Percentiles rank a stretch among this genome's conserved stretches.
Evolutionary conservation across 1,140 invertebrate genomes (phyloP).

Genomic region (Drosophila sproati): DNA sequence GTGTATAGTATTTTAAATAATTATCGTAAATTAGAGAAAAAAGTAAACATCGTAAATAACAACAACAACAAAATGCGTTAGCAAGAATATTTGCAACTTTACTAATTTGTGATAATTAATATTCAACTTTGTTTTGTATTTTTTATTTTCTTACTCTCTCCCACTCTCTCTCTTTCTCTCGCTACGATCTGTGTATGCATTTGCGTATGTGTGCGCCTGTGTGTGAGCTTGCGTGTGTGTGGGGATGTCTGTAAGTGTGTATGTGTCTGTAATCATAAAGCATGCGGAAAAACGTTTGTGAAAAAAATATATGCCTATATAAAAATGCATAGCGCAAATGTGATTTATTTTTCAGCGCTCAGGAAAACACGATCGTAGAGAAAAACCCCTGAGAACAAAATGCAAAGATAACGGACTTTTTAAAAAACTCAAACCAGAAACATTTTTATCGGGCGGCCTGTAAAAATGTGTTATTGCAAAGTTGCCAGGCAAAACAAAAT

Average conservation of each 20-base stretch:
- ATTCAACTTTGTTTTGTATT: slow-evolving; percentile 20
- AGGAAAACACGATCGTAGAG: slow-evolving; percentile 9
- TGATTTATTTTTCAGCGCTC: slow-evolving; percentile 5
- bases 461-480: slow-evolving; percentile 21
- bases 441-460: slow-evolving; percentile 21
- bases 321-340: slow-evolving; percentile 12
- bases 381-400: slow-evolving; percentile 28
- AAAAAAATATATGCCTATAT: slow-evolving; percentile 22
- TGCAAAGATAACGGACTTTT: slow-evolving; percentile 28
- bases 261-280: slow-evolving; percentile 44
- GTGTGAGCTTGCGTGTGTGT: neutral
- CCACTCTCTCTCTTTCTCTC: slow-evolving; percentile 20
- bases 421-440: slow-evolving; percentile 19
- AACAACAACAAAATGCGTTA: slow-evolving; percentile 58
- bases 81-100: slow-evolving; percentile 59
- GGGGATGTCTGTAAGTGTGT: slow-evolving; percentile 4
- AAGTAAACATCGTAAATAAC: slow-evolving; percentile 28
- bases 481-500: slow-evolving; percentile 13
- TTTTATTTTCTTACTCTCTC: slow-evolving; percentile 9
- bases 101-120: slow-evolving; percentile 50
- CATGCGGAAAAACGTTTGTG: slow-evolving; percentile 51
- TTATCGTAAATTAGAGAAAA: slow-evolving; percentile 41
- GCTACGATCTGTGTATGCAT: slow-evolving; percentile 26
- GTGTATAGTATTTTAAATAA: slow-evolving; percentile 35
- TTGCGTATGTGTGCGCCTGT: slow-evolving; percentile 9